Percentiles rank a stretch among this genome's conserved stretches.
These are phyloP conservation scores for Pteronura brasiliensis DNA, from an alignment of 2,113 vertebrate genomes.

Conservation along the genomic window DNA sequence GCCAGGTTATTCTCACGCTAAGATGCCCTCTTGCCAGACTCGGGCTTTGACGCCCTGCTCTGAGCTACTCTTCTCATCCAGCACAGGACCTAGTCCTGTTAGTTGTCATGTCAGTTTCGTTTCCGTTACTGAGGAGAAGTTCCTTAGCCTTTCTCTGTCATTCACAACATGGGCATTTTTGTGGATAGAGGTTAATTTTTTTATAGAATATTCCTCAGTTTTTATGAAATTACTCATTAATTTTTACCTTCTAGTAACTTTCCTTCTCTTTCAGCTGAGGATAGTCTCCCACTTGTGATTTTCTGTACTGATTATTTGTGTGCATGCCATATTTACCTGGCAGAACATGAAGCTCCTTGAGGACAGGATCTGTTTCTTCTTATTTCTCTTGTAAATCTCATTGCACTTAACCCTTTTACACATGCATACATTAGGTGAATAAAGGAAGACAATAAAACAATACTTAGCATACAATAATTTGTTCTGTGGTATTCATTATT, in stretches of 20 bases:
- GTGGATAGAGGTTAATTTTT: background rate
- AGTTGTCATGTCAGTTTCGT: background rate
- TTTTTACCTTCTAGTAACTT: background rate
- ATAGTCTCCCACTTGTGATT: background rate
- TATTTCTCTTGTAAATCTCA: background rate
- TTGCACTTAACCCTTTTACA: background rate
- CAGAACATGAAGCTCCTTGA: background rate
- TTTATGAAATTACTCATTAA: background rate
- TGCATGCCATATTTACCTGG: background rate
- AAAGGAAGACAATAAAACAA: background rate
- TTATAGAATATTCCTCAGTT: background rate
- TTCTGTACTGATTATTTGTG: background rate
- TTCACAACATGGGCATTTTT: background rate
- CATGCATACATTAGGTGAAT: background rate
- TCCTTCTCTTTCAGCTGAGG: background rate
- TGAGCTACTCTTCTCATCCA: background rate
- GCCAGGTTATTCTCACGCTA: background rate
- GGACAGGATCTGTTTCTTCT: background rate
- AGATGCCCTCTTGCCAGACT: background rate
- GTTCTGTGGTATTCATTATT: background rate
- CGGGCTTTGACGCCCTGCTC: background rate
- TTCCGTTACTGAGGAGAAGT: background rate
- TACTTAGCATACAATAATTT: background rate
- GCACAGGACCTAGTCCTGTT: background rate
- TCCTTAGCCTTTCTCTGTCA: background rate